Evolutionary conservation across 2,113 vertebrate species (phyloP).

Genomic region (Gavia stellata): DNA sequence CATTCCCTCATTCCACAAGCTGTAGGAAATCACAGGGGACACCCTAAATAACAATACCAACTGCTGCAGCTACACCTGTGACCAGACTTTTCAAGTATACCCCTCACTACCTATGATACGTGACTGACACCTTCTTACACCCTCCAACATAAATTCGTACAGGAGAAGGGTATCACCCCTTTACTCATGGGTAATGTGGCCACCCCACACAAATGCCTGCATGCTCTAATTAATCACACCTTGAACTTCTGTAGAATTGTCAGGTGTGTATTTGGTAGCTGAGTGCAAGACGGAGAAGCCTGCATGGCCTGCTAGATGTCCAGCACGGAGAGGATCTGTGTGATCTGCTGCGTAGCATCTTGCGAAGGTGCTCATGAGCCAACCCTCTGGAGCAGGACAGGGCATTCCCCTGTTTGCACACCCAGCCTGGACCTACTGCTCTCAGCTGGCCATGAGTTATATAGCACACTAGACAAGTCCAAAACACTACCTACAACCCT

Average conservation of each 20-base stretch:
- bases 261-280: neutral
- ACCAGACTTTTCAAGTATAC: neutral
- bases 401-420: neutral
- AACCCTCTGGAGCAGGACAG: neutral
- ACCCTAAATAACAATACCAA: neutral
- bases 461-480: neutral
- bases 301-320: neutral
- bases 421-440: neutral
- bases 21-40: neutral
- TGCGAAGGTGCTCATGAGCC: accelerated
- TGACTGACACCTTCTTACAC: neutral
- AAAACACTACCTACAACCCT: neutral
- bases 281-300: neutral
- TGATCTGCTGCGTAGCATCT: neutral
- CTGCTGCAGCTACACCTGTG: neutral
- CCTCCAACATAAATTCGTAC: neutral
- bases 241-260: neutral
- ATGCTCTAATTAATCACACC: neutral
- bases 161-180: neutral
- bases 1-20: neutral
- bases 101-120: neutral
- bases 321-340: neutral
- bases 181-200: neutral
- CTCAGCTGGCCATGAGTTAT: neutral
- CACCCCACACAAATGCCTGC: neutral